A percentile compares a stretch with the other conserved stretches of the same genome.
These are phyloP conservation scores for Epirrita christyi DNA, from an alignment of 2,888 invertebrate genomes.

Conservation along the genomic window DNA sequence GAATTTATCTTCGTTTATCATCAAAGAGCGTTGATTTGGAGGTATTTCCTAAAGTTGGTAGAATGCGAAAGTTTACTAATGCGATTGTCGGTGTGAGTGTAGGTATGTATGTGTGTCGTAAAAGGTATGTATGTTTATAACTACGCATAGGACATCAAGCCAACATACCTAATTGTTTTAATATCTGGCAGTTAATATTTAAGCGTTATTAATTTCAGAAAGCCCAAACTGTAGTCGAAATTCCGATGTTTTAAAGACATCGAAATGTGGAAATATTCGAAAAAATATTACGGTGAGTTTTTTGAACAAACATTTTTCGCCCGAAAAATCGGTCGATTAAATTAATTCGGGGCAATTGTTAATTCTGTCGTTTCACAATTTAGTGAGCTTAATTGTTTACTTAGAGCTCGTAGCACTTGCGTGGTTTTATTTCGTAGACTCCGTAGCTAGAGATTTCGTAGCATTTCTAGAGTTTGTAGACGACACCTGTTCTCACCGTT, in stretches of 20 bases:
- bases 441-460: background rate
- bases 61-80: background rate
- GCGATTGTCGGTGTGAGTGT: too few species aligned
- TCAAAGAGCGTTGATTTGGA: conserved; percentile 8
- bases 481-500: background rate
- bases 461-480: too few species aligned
- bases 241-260: conserved; percentile 48
- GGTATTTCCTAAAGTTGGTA: background rate
- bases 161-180: too few species aligned
- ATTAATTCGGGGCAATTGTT: background rate
- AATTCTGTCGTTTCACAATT: too few species aligned
- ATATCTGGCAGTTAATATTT: too few species aligned
- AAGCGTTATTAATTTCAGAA: conserved; percentile 50
- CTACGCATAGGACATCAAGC: too few species aligned
- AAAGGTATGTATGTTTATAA: background rate
- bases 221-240: conserved; percentile 54
- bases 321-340: too few species aligned
- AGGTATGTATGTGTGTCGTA: too few species aligned
- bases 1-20: conserved; percentile 24
- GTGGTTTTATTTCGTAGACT: background rate
- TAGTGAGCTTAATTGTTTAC: too few species aligned
- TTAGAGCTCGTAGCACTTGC: background rate
- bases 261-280: conserved; percentile 38
- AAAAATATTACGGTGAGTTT: conserved; percentile 50
- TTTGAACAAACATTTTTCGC: too few species aligned